These are phyloP conservation scores for Alviniconcha marisindica DNA, from an alignment of 1,140 invertebrate genomes.

Conservation along the genomic window DNA sequence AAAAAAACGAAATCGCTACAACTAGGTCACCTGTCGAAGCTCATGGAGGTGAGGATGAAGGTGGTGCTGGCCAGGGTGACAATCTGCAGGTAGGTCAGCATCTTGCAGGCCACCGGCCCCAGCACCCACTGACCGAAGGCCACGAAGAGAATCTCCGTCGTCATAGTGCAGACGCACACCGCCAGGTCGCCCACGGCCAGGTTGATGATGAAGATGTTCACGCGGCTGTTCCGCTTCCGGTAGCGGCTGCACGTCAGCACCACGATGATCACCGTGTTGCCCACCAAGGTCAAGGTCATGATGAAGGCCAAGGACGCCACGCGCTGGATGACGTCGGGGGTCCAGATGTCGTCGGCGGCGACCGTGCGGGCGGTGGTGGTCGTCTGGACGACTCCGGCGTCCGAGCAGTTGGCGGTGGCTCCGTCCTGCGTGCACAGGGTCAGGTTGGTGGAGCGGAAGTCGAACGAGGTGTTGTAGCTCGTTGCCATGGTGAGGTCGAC, in stretches of 20 bases:
- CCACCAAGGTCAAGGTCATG: slow-evolving; percentile 74
- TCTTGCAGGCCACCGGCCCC: slow-evolving; percentile 74
- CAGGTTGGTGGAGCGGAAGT: background rate
- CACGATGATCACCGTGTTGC: slow-evolving; percentile 76
- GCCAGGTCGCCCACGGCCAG: slow-evolving; percentile 76
- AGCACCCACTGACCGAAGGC: slow-evolving; percentile 76
- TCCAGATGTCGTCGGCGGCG: slow-evolving; percentile 67
- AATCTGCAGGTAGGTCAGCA: slow-evolving; percentile 76
- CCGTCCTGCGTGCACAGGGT: background rate
- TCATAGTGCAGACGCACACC: slow-evolving; percentile 76
- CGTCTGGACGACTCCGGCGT: background rate
- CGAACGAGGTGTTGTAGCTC: background rate
- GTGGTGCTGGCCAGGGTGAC: slow-evolving; percentile 76
- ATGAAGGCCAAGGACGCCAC: slow-evolving; percentile 74
- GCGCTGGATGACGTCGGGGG: slow-evolving; percentile 74
- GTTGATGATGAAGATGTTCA: slow-evolving; percentile 78
- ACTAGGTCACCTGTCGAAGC: slow-evolving; percentile 64
- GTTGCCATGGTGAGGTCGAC: background rate
- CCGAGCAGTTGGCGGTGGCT: background rate
- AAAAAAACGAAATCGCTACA: background rate
- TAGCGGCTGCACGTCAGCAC: slow-evolving; percentile 74
- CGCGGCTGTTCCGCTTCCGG: slow-evolving; percentile 72
- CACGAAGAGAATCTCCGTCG: slow-evolving; percentile 76
- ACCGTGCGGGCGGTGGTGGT: background rate
- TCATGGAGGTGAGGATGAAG: slow-evolving; percentile 77